Percentiles rank a stretch among this genome's conserved stretches.
phyloP scores from a whole-genome alignment of 2,113 vertebrate genomes.

The Colius striatus region DNA sequence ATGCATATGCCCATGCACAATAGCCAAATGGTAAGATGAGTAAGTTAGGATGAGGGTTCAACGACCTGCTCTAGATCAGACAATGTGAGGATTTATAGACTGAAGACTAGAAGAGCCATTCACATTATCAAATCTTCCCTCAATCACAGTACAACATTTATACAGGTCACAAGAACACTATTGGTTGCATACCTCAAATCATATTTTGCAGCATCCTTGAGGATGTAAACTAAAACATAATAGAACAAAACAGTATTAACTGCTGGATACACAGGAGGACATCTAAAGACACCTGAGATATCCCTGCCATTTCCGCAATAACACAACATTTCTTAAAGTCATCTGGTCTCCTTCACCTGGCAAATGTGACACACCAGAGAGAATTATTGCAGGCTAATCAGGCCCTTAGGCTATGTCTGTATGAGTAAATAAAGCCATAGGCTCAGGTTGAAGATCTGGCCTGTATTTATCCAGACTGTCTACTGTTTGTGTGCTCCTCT shows the following conservation, averaged over 20 bases:
- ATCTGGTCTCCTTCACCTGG: conserved; percentile 27
- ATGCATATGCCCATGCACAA: not conserved
- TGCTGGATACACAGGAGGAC: not conserved
- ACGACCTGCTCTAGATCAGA: not conserved
- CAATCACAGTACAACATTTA: not conserved
- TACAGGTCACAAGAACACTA: not conserved
- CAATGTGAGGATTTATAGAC: not conserved
- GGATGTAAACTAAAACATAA: not conserved
- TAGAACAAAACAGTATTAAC: not conserved
- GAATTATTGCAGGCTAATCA: conserved; percentile 13
- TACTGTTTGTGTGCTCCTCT: not conserved
- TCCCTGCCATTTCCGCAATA: not conserved
- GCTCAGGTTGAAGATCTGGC: not conserved
- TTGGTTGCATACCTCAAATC: not conserved
- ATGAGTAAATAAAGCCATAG: not conserved
- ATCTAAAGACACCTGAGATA: not conserved
- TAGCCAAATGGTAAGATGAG: not conserved
- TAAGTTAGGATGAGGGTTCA: not conserved
- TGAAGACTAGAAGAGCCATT: not conserved
- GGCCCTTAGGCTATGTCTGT: conserved; percentile 21
- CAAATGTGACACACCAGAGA: not conserved
- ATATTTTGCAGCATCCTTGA: not conserved
- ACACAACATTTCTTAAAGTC: not conserved
- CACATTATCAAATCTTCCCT: not conserved
- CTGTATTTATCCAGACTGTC: not conserved